A percentile compares a stretch with the other conserved stretches of the same genome.
Conservation (phyloP, 1,140 invertebrate species). For the Chlorops oryzae region DNA sequence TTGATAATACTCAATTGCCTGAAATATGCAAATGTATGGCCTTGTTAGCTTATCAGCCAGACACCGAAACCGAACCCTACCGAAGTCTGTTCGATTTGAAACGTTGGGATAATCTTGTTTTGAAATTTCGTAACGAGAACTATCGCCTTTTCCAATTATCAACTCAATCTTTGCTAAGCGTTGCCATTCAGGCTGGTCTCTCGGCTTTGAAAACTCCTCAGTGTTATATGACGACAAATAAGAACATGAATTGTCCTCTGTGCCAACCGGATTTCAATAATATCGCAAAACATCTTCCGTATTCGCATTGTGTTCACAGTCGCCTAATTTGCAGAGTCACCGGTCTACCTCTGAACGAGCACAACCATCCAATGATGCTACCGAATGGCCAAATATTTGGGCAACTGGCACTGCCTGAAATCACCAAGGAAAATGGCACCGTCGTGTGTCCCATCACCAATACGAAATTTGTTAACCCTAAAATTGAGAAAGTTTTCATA, state of each 20-base stretch:
- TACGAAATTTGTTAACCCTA: slow-evolving; percentile 79
- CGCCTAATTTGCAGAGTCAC: slow-evolving; percentile 79
- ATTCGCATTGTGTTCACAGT: slow-evolving; percentile 93
- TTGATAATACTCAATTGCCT: slow-evolving; percentile 77
- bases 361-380: slow-evolving; percentile 96
- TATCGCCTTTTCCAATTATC: slow-evolving; percentile 90
- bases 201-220: slow-evolving; percentile 92
- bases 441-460: slow-evolving; percentile 89
- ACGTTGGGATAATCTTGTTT: slow-evolving; percentile 77
- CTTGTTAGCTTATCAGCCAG: slow-evolving; percentile 81
- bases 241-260: slow-evolving; percentile 88
- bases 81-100: slow-evolving; percentile 51
- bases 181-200: slow-evolving; percentile 79
- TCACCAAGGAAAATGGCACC: slow-evolving; percentile 83
- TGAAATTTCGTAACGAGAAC: slow-evolving; percentile 90
- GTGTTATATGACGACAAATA: slow-evolving; percentile 60
- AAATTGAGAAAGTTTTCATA: slow-evolving; percentile 91
- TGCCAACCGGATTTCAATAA: slow-evolving; percentile 83
- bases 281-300: slow-evolving; percentile 80
- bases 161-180: slow-evolving; percentile 84
- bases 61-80: slow-evolving; percentile 61
- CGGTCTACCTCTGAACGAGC: slow-evolving; percentile 89
- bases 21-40: slow-evolving; percentile 94
- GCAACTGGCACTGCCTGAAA: slow-evolving; percentile 81
- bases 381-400: slow-evolving; percentile 98